Evolutionary conservation across 1,140 invertebrate genomes (phyloP), one percentile per base, ranked within the genome.

Genomic region (Acyrthosiphon pisum): DNA sequence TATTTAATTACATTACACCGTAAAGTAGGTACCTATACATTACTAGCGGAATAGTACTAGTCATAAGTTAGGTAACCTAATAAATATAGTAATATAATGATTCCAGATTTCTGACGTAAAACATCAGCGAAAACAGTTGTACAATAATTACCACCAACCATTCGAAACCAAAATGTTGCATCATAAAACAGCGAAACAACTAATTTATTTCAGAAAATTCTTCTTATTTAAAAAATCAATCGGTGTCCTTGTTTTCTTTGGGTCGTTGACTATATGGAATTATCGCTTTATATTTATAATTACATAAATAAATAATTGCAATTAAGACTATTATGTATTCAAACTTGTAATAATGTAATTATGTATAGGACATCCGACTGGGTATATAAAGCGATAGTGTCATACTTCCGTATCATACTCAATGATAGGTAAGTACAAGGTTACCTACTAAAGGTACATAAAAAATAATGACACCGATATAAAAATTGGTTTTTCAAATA

Each of bases 361-460:
- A 46, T 46, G 44, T 46, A 9, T 20, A 50, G 14, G 18, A 50
- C 44, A 50, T 50, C n/a, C n/a, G n/a, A n/a, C n/a, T n/a, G 3
- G 0, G 18, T 50, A 41, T 50, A 18, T 50, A 50, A 50, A 50
- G 48, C 18, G 44, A 46, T 46, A 46, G 9, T 46, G 8, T 9
- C 44, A 46, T 46, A 7, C 44, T 46, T 46, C 9, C 44, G 8
- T 46, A 46, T 46, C 9, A 46, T 46, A 46, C 6, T 46, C 44
- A 46, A 46, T 46, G 44, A n/a, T n/a, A n/a, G n/a, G n/a, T n/a
- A n/a, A n/a, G n/a, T n/a, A n/a, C n/a, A n/a, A n/a, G n/a, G n/a
- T n/a, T n/a, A n/a, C n/a, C n/a, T n/a, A n/a, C n/a, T n/a, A n/a
- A 1, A 46, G 6, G 0, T 6, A 37, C 0, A 1, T 14, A 37